Conservation (phyloP, 2,113 vertebrate species). For the Gavialis gangeticus region DNA sequence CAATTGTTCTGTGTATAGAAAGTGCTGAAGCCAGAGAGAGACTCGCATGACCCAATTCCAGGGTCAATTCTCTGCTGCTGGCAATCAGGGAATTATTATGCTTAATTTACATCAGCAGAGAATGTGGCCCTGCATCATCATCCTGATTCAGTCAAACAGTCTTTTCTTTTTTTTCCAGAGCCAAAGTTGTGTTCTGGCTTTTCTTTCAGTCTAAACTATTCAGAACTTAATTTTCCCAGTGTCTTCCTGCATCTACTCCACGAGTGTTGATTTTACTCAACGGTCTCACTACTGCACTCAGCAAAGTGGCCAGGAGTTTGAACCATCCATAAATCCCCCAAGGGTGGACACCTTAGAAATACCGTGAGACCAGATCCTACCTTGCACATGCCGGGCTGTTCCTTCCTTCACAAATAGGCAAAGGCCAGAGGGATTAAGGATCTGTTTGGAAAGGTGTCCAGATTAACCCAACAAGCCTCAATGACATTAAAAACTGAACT, state of each 20-base stretch:
- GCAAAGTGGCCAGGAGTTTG: accelerated
- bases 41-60: background rate
- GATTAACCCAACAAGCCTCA: background rate
- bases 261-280: accelerated
- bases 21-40: background rate
- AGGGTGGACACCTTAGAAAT: too few species aligned
- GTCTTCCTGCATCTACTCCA: background rate
- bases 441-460: background rate
- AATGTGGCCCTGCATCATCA: background rate
- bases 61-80: background rate
- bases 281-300: accelerated
- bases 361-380: background rate
- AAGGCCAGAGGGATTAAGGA: background rate
- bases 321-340: background rate
- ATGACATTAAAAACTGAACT: background rate
- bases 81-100: background rate
- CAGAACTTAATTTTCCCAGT: background rate
- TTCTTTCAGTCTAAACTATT: accelerated
- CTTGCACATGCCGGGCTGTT: background rate
- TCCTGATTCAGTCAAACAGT: background rate
- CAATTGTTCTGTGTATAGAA: too few species aligned
- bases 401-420: background rate
- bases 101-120: background rate
- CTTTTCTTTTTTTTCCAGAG: background rate
- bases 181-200: background rate